Base-by-base conservation (phyloP, 1,140 invertebrate species). In the Drosophila truncata region DNA sequence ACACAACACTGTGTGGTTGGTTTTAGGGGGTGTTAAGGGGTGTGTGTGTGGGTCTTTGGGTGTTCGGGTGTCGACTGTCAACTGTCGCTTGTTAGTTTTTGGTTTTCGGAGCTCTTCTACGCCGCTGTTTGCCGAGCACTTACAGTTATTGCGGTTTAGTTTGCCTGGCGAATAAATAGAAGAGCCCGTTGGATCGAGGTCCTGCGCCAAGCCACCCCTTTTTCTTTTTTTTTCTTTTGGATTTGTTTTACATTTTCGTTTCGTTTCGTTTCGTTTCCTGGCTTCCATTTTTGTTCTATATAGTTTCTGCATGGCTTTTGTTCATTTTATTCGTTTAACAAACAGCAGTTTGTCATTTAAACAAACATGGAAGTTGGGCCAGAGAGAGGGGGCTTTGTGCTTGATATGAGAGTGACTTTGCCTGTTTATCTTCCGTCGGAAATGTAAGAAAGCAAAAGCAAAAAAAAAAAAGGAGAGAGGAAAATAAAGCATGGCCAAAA, bases 71-170 rank as follows among this genome's bases (percentile, higher is more conserved):
- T 50, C 70, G 55, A 47, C 50, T 64, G 44, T 64, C 65, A 59
- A 60, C 54, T 63, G 70, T 66, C 54, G 61, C 54, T 78, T 62
- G 64, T 78, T 78, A 63, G 73, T 63, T 63, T 79, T 78, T 78
- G 39, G 46, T 42, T 31, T 78, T 50, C 42, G 63, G 29, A 29
- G 75, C 25, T 78, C 64, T 39, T 37, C 44, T 29, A 16, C 35
- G 54, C 27, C 31, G 67, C 61, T 90, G 81, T 88, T 88, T 88
- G 84, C 69, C 57, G 65, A 81, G 84, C 84, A 88, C 84, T 88
- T 88, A 90, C 81, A 81, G 74, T 88, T 88, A 88, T 88, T 88
- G 84, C 84, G 80, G 81, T 81, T 88, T 84, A 88, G 78, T 90
- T 83, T 80, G 86, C 76, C 69, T 50, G 80, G 57, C 64, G 82